phyloP scores from a whole-genome alignment of 1,140 invertebrate genomes.

The Ceratosolen fusciceps region DNA sequence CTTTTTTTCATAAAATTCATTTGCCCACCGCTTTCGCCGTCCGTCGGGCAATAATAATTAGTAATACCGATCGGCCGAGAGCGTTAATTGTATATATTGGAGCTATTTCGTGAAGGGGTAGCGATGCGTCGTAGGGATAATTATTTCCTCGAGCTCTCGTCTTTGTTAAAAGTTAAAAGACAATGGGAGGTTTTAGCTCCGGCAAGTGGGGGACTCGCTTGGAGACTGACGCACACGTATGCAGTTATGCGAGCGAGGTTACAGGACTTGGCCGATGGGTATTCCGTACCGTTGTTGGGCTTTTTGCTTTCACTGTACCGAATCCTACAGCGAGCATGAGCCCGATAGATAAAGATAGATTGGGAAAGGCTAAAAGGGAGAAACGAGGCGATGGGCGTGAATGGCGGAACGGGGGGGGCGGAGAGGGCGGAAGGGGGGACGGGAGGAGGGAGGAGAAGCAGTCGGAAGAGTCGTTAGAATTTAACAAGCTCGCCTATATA shows the following conservation, averaged over 20 bases:
- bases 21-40: no score
- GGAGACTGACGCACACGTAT: not conserved
- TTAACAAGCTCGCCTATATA: slow-evolving; percentile 44
- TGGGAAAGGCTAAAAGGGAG: not conserved
- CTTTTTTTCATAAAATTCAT: no score
- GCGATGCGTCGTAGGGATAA: slow-evolving; percentile 21
- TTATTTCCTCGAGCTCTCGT: no score
- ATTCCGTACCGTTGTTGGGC: slow-evolving; percentile 34
- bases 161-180: no score
- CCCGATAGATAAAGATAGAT: not conserved
- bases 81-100: no score
- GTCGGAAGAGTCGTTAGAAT: slow-evolving; percentile 39
- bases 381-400: no score
- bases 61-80: no score
- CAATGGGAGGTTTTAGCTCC: slow-evolving; percentile 12
- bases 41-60: no score
- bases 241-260: not conserved
- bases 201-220: not conserved
- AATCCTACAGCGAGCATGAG: slow-evolving; percentile 7
- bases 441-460: not conserved
- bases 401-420: not conserved
- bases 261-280: slow-evolving; percentile 18
- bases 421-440: not conserved
- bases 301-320: slow-evolving; percentile 43
- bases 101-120: no score